These are phyloP conservation scores for Gibbula magus DNA, from an alignment of 2,888 invertebrate genomes.

Conservation along the genomic window DNA sequence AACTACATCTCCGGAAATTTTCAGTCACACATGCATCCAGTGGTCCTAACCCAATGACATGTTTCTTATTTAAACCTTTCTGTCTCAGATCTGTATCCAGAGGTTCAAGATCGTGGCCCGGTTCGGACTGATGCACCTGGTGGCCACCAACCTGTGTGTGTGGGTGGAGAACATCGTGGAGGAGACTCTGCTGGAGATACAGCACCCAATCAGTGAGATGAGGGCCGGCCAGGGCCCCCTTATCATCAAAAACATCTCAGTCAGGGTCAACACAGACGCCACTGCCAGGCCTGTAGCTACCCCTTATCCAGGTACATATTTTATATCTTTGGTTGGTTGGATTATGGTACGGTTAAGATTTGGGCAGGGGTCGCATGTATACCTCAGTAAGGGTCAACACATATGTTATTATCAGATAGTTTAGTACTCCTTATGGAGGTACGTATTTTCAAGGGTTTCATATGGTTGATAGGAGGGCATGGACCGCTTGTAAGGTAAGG, in stretches of 20 bases:
- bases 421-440: too few relatives aligned
- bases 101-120: slow-evolving; percentile 96
- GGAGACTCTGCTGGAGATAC: slow-evolving; percentile 87
- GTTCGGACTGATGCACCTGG: slow-evolving; percentile 98
- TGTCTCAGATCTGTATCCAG: slow-evolving; percentile 91
- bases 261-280: neutral
- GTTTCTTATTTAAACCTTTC: slow-evolving; percentile 6
- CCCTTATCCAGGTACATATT: neutral
- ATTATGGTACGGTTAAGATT: too few relatives aligned
- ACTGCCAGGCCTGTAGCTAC: neutral
- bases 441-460: too few relatives aligned
- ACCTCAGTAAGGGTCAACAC: too few relatives aligned
- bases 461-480: too few relatives aligned
- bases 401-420: too few relatives aligned
- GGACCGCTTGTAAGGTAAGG: too few relatives aligned
- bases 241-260: slow-evolving; percentile 11
- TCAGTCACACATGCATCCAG: too few relatives aligned
- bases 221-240: neutral
- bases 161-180: slow-evolving; percentile 96
- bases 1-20: too few relatives aligned
- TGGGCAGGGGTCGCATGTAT: too few relatives aligned
- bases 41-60: neutral
- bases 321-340: too few relatives aligned
- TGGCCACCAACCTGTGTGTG: slow-evolving; percentile 97
- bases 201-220: slow-evolving; percentile 3